Percentiles rank a stretch among this genome's conserved stretches.
These are phyloP conservation scores for Uropetala carovei DNA, from an alignment of 2,888 invertebrate genomes.

Conservation along the genomic window DNA sequence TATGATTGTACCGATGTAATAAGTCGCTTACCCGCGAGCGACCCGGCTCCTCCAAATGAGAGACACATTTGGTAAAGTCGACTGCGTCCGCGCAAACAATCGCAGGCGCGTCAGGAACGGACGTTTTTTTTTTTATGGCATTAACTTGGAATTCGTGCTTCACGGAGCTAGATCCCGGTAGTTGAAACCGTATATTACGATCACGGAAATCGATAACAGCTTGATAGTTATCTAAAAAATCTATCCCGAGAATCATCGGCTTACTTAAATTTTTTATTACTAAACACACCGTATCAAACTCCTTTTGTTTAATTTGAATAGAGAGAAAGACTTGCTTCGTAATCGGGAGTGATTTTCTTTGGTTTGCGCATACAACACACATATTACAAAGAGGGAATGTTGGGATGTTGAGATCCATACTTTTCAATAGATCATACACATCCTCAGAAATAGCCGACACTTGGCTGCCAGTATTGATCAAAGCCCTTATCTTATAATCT, in stretches of 20 bases:
- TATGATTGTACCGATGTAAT: neutral
- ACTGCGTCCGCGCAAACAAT: neutral
- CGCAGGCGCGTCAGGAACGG: neutral
- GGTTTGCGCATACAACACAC: neutral
- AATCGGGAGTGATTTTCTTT: neutral
- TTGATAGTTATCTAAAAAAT: neutral
- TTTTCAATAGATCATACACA: neutral
- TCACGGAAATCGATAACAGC: neutral
- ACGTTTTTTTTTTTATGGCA: too few species aligned
- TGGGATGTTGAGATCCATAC: neutral
- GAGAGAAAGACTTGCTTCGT: neutral
- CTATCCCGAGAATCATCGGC: neutral
- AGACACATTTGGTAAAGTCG: neutral
- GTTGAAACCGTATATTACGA: neutral
- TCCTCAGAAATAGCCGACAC: neutral
- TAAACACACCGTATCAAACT: neutral
- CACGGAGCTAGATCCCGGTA: neutral
- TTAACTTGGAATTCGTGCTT: neutral
- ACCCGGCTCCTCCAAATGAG: neutral
- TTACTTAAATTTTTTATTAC: neutral
- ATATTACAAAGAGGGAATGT: neutral
- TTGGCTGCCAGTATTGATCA: neutral
- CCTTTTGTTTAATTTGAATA: neutral
- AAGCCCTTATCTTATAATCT: too few species aligned
- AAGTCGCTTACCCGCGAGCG: neutral